Percentiles rank a stretch among this genome's conserved stretches.
These are phyloP conservation scores for Sphaeridia pumilis DNA, from an alignment of 2,888 invertebrate genomes.

Conservation along the genomic window DNA sequence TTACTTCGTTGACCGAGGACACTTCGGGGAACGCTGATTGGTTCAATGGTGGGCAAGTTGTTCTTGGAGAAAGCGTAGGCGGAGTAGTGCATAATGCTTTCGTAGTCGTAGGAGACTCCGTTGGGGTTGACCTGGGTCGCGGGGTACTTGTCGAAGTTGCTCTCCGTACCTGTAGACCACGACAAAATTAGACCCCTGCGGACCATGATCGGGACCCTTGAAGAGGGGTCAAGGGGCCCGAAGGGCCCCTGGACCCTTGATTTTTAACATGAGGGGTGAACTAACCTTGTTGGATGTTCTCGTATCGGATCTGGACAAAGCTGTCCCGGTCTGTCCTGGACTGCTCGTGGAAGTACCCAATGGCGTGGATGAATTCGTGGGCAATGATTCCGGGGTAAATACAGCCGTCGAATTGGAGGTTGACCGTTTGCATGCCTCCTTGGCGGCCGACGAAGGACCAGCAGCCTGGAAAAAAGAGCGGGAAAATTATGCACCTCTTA, in stretches of 20 bases:
- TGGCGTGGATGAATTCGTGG: slow-evolving; percentile 66
- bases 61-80: slow-evolving; percentile 6
- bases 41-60: not conserved
- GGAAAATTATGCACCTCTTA: too few species aligned
- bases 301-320: slow-evolving; percentile 37
- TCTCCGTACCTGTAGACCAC: not conserved
- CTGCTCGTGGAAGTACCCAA: slow-evolving; percentile 6
- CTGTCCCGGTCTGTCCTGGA: slow-evolving; percentile 35
- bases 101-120: slow-evolving; percentile 10
- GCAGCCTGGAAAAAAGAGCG: slow-evolving; percentile 44
- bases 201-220: too few species aligned
- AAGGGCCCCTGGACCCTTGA: too few species aligned
- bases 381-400: slow-evolving; percentile 52
- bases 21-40: not conserved
- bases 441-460: slow-evolving; percentile 55
- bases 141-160: slow-evolving; percentile 8
- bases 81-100: slow-evolving; percentile 5
- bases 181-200: too few species aligned
- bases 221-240: too few species aligned
- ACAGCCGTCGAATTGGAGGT: slow-evolving; percentile 43
- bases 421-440: slow-evolving; percentile 50
- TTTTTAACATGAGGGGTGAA: too few species aligned
- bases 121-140: not conserved
- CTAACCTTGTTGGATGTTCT: slow-evolving; percentile 37
- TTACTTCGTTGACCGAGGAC: slow-evolving; percentile 1